phyloP scores from a whole-genome alignment of 2,888 invertebrate species.

The Zele albiditarsus region DNA sequence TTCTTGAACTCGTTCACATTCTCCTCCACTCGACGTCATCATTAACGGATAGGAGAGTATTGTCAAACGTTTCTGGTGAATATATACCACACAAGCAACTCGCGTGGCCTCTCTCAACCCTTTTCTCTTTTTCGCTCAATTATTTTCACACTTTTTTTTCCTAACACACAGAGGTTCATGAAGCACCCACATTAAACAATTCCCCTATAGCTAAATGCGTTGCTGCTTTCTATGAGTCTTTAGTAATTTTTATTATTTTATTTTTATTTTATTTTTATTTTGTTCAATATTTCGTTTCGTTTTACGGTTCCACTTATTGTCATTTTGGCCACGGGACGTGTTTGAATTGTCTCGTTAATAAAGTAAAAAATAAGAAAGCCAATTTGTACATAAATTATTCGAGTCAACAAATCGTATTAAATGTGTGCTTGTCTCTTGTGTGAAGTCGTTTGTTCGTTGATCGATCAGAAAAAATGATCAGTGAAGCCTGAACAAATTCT shows the following conservation, averaged over 20 bases:
- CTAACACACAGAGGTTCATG: constrained; percentile 26
- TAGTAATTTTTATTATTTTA: constrained; percentile 28
- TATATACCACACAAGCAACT: constrained; percentile 9
- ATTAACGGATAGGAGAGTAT: constrained; percentile 25
- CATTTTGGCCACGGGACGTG: constrained; percentile 29
- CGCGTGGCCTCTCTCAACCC: constrained; percentile 34
- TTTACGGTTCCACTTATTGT: constrained; percentile 40
- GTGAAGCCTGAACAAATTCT: constrained; percentile 23
- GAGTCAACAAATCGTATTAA: background rate
- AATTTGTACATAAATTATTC: background rate
- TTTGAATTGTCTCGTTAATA: constrained; percentile 24
- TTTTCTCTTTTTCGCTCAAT: constrained; percentile 20
- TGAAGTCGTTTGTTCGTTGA: background rate
- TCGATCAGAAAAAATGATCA: background rate
- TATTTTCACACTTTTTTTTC: constrained; percentile 14
- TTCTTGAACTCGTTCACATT: constrained; percentile 18
- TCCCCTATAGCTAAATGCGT: constrained; percentile 34
- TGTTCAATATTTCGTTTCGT: constrained; percentile 23
- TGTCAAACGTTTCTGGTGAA: constrained; percentile 24
- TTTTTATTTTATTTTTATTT: constrained; percentile 17
- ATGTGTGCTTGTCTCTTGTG: background rate
- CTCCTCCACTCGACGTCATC: constrained; percentile 18
- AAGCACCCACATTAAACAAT: constrained; percentile 32
- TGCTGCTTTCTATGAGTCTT: background rate
- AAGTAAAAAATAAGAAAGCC: constrained; percentile 2